Percentiles rank a stretch among this genome's conserved stretches.
These are phyloP conservation scores for Eutolmus rufibarbis DNA, from an alignment of 2,888 invertebrate genomes.

Conservation along the genomic window DNA sequence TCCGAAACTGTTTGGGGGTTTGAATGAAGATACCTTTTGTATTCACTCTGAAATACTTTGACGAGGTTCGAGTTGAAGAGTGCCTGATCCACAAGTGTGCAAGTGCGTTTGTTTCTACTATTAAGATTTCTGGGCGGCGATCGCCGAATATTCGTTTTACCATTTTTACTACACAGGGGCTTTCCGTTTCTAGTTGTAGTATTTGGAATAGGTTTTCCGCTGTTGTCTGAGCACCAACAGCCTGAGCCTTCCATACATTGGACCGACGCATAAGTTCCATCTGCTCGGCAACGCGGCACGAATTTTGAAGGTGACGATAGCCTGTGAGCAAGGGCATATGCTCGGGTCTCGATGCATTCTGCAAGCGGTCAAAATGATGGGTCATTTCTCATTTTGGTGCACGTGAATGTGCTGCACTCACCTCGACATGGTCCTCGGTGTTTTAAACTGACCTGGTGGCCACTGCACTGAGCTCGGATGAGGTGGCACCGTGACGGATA, in stretches of 20 bases:
- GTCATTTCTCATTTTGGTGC: not conserved
- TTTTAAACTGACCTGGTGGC: constrained; percentile 74
- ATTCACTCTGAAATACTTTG: constrained; percentile 85
- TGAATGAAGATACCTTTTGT: constrained; percentile 61
- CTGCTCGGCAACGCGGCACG: constrained; percentile 80
- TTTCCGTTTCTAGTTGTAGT: constrained; percentile 76
- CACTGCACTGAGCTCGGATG: constrained; percentile 77
- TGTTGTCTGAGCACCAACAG: constrained; percentile 91
- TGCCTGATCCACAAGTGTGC: constrained; percentile 77
- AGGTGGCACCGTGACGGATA: constrained; percentile 84
- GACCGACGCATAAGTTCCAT: constrained; percentile 84
- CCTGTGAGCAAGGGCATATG: constrained; percentile 62
- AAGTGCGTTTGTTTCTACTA: constrained; percentile 64
- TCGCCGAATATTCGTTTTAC: constrained; percentile 68
- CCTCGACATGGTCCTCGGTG: constrained; percentile 79
- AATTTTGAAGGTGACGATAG: constrained; percentile 66
- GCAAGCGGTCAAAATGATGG: constrained; percentile 53
- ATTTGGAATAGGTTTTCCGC: constrained; percentile 82
- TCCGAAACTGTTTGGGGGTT: constrained; percentile 58
- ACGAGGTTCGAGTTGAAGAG: constrained; percentile 85
- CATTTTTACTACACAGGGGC: constrained; percentile 71
- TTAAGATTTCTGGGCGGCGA: constrained; percentile 66
- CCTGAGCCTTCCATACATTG: constrained; percentile 83
- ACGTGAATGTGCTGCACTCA: constrained; percentile 55
- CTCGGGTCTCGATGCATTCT: constrained; percentile 65